These are phyloP conservation scores for Hyphantria cunea DNA, from an alignment of 1,140 invertebrate species.

Conservation along the genomic window DNA sequence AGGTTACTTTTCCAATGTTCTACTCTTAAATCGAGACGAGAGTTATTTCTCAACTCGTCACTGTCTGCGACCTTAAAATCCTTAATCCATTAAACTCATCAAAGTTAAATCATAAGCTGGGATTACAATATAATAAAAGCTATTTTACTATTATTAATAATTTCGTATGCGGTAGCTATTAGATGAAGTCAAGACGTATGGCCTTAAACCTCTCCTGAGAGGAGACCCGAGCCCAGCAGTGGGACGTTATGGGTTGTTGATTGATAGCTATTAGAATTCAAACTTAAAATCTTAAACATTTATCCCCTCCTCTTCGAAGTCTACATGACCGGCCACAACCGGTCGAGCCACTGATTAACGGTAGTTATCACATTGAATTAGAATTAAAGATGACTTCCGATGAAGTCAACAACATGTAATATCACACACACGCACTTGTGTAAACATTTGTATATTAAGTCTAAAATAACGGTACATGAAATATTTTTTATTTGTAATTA, in stretches of 20 bases:
- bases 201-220: too few species aligned
- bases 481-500: conserved; percentile 78
- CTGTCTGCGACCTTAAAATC: conserved; percentile 71
- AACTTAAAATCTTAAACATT: conserved; percentile 54
- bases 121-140: conserved; percentile 76
- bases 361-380: conserved; percentile 17
- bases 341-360: conserved; percentile 33
- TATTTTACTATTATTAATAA: conserved; percentile 76
- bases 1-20: conserved; percentile 74
- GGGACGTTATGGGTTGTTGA: too few species aligned
- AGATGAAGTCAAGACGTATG: too few species aligned
- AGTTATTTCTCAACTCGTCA: conserved; percentile 74
- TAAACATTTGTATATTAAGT: conserved; percentile 83
- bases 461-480: conserved; percentile 82
- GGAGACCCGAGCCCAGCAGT: too few species aligned
- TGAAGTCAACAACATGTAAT: conserved; percentile 64
- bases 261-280: conserved; percentile 66
- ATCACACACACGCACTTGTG: conserved; percentile 80
- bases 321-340: conserved; percentile 43
- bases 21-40: conserved; percentile 77
- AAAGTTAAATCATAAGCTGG: conserved; percentile 69
- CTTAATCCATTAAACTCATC: conserved; percentile 60
- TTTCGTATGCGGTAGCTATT: conserved; percentile 66
- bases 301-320: conserved; percentile 47
- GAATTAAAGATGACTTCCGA: conserved; percentile 19